Evolutionary conservation across 2,113 vertebrate genomes (phyloP), one percentile per base, ranked within the genome.

Genomic region (human): DNA sequence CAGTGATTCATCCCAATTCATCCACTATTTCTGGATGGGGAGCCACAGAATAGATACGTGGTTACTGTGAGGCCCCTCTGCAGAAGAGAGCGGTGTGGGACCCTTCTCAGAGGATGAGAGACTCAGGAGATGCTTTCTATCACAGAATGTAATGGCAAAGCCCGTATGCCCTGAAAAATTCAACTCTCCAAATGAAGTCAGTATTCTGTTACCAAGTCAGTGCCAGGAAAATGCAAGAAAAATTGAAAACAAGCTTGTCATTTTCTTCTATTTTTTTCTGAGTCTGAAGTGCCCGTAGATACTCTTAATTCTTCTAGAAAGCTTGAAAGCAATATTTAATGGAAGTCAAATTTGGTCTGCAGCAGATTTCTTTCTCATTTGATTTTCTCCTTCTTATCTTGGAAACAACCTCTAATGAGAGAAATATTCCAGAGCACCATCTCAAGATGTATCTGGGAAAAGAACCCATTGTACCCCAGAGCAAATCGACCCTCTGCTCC

Each of bases 281-380:
- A 96, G 22, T 68, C 61, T 82, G 68, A 93, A 94, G 55, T 5
- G 4, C 66, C 40, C 79, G 5, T 94, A 83, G 94, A 87, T 64
- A 52, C 23, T n/a, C 17, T 57, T 68, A 95, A 40, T 93, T 96
- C 40, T 88, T 84, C 93, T 80, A 75, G 40, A 92, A 90, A 11
- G 5, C 40, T 84, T 96, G 6, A 30, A 96, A 89, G 61, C 4
- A 81, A 45, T 87, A 85, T 93, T 89, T 92, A 89, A 79, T 75
- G 68, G 45, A 89, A 96, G 22, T 92, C 48, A 90, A 85, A 92
- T 75, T 73, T 91, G 59, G 27, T 97, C 45, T 84, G 48, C 35
- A 70, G n/a, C 40, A 45, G 43, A 76, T 68, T 97, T 95, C 73
- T 93, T 57, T 73, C 75, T 81, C 8, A 94, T 92, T 88, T 93